These are phyloP conservation scores for Bugulina stolonifera DNA, from an alignment of 2,888 invertebrate species.

Conservation along the genomic window DNA sequence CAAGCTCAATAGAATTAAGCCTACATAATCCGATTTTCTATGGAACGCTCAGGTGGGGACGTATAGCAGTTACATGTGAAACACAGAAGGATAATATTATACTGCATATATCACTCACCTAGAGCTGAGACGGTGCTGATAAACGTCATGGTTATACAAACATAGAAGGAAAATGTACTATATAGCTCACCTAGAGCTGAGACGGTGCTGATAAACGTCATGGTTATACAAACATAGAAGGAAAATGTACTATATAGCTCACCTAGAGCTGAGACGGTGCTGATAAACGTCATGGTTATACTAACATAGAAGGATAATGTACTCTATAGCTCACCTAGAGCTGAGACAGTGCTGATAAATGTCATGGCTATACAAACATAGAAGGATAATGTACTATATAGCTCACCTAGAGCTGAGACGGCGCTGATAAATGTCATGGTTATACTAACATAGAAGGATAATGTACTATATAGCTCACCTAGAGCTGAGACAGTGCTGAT, in stretches of 20 bases:
- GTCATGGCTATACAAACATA: constrained; percentile 11
- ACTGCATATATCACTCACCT: no score
- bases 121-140: neutral
- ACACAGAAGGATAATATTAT: no score
- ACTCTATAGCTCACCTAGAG: constrained; percentile 16
- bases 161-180: no score
- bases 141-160: constrained; percentile 17
- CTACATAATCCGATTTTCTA: no score
- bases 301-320: no score
- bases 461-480: no score
- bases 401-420: neutral
- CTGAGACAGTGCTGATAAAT: neutral
- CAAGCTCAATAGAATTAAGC: no score
- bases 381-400: no score
- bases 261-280: neutral
- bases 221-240: constrained; percentile 1
- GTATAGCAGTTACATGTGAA: no score
- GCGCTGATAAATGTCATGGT: constrained; percentile 8
- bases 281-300: constrained; percentile 17
- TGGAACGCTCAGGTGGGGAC: no score
- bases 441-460: no score
- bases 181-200: constrained; percentile 7
- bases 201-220: constrained; percentile 10
- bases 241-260: no score
- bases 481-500: neutral